Percentiles rank a stretch among this genome's conserved stretches.
Evolutionary conservation across 1,140 invertebrate genomes (phyloP).

Genomic region (Drosophila tani): DNA sequence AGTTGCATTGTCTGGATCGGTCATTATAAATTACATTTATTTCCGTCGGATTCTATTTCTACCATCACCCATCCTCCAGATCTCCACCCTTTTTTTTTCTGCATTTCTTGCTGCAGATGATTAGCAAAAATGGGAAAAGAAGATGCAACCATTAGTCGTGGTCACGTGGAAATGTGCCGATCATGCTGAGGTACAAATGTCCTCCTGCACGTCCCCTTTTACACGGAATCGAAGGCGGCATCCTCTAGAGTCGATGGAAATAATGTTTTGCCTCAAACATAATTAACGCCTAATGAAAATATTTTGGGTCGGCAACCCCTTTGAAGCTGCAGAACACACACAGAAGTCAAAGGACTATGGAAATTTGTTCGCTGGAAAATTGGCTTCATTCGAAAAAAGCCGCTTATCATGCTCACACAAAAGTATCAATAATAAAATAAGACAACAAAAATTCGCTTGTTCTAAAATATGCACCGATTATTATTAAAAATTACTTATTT

Average conservation of each 20-base stretch:
- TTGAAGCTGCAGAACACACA: conserved; percentile 26
- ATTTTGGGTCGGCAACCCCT: conserved; percentile 44
- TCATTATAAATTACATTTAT: conserved; percentile 75
- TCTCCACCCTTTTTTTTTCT: conserved; percentile 21
- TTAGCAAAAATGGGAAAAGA: conserved; percentile 26
- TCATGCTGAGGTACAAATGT: conserved; percentile 34
- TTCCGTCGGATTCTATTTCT: conserved; percentile 7
- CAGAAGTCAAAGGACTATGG: conserved; percentile 1
- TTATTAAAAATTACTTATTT: too few relatives aligned
- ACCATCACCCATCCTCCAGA: not conserved
- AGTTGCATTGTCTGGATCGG: conserved; percentile 61
- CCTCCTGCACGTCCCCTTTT: conserved; percentile 4
- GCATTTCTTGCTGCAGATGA: conserved; percentile 12
- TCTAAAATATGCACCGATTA: too few relatives aligned
- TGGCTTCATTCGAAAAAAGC: conserved; percentile 3
- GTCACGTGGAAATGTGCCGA: conserved; percentile 29
- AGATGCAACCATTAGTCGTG: conserved; percentile 33
- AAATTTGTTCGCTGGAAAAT: conserved; percentile 33
- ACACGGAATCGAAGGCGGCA: conserved; percentile 16
- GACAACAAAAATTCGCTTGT: too few relatives aligned
- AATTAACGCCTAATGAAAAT: conserved; percentile 60
- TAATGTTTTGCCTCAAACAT: conserved; percentile 52
- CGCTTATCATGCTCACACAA: conserved; percentile 14
- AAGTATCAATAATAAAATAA: too few relatives aligned
- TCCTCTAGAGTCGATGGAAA: conserved; percentile 10